A percentile compares a stretch with the other conserved stretches of the same genome.
Evolutionary conservation across 2,113 vertebrate species (phyloP).

Genomic region (Mystacornis crossleyi): DNA sequence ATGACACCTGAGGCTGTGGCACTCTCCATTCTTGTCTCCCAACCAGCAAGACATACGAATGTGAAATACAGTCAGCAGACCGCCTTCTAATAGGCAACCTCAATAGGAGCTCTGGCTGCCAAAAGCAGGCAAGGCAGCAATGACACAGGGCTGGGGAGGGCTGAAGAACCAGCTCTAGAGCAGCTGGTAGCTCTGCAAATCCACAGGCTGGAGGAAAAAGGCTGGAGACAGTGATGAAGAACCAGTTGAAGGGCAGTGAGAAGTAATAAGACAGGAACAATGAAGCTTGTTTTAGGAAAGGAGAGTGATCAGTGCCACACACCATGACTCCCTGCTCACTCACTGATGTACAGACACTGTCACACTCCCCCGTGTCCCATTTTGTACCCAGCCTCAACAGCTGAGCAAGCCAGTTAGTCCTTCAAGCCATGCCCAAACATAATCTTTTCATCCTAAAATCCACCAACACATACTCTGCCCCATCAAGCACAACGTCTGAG

Average conservation of each 20-base stretch:
- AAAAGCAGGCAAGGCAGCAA: not conserved
- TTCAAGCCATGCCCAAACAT: not conserved
- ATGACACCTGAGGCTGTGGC: not conserved
- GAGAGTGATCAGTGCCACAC: not conserved
- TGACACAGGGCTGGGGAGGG: not conserved
- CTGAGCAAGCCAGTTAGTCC: not conserved
- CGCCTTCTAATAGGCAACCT: rapidly evolving
- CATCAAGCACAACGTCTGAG: not conserved
- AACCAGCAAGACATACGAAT: not conserved
- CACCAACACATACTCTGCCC: rapidly evolving
- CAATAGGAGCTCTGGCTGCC: not conserved
- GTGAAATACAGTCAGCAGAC: not conserved
- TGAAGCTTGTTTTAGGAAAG: not conserved
- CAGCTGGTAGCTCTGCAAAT: not conserved
- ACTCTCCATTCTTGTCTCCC: not conserved
- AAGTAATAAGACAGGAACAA: not conserved
- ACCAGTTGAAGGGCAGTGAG: not conserved
- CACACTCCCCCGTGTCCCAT: rapidly evolving
- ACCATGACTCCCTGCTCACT: not conserved
- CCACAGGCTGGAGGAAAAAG: not conserved
- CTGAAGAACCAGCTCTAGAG: not conserved
- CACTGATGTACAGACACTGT: not conserved
- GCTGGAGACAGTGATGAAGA: not conserved
- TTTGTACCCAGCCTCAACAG: not conserved
- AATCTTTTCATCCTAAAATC: not conserved